Evolutionary conservation across 2,888 invertebrate genomes (phyloP), one percentile per base, ranked within the genome.

Genomic region (Yponomeuta malinellus): DNA sequence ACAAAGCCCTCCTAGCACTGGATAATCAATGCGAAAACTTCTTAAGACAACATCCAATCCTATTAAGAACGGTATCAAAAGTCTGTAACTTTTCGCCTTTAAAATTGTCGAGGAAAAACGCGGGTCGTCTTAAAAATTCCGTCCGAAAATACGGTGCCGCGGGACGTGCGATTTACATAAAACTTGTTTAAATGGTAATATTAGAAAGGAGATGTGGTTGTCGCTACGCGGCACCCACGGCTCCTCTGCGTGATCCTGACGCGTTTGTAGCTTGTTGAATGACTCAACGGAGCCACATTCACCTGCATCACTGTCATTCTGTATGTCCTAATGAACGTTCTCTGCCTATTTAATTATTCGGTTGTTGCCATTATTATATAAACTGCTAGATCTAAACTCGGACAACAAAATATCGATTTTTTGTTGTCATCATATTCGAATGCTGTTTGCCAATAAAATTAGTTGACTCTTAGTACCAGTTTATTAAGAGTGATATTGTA

Each of bases 171-270:
- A 91, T 91, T 91, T 90, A 90, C 91, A 91, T 91, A 91, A 91
- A 91, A 91, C 90, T 90, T 91, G 91, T 91, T 90, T 91, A 91
- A 91, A 91, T 91, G 91, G 89, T 91, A 91, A 91, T 91, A 91
- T 91, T 91, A 89, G 71, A 37, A 59, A 12, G 88, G 83, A 86
- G 88, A 89, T 85, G 88, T 90, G 90, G 88, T 86, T 12, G 52
- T 15, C 15, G 52, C 52, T 12, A 1, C 52, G 52, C 15, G 43
- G 43, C 52, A 15, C 52, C 15, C 52, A 12, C 52, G 52, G 52
- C 4, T 59, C 12, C 52, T 2, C 4, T 15, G 43, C 43, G 43
- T 6, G 43, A 43, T 43, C 6, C 43, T 8, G 43, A 1, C 43
- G 43, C 43, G 43, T 43, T 43, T 43, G 43, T 43, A 8, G 43